Evolutionary conservation across 1,140 invertebrate species (phyloP), one percentile per base, ranked within the genome.

Genomic region (Triops longicaudatus): DNA sequence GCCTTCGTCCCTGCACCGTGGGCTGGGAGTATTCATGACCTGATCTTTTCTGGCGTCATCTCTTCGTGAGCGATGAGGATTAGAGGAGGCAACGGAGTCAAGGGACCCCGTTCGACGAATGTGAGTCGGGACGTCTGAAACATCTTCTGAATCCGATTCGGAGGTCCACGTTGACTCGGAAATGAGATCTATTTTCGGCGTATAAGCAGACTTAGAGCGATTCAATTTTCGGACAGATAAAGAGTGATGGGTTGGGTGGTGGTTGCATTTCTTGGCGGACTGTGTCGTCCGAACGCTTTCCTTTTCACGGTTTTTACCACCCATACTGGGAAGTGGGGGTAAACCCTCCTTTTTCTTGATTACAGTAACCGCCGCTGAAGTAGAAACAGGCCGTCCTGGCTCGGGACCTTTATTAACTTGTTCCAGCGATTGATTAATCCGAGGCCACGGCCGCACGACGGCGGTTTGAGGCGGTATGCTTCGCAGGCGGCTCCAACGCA

Each of bases 1-100:
- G 27, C 73, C 27, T 43, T 77, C 72, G n/a, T 77, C 76, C 26
- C 37, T 73, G 41, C 42, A 73, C 42, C 73, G 42, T 12, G 31
- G 31, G 12, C 28, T 44, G 4, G 17, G 26, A 22, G 76, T 26
- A 42, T 31, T 73, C 14, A 77, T 28, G 14, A 73, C 73, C 41
- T 73, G 72, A 44, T 44, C 27, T 28, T 31, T 72, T 28, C n/a
- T 26, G 31, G 75, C 14, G 26, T 31, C 37, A 41, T 41, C 26
- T n/a, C 26, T 28, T 1, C n/a, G 10, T 14, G 76, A 14, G 43
- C 42, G 71, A 50, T 26, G 43, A 41, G 26, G 41, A 31, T 26
- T 28, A 50, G 75, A 43, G 22, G 50, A 63, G 50, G 50, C 14
- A 22, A 63, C 50, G 5, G 50, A 63, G 50, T 63, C 50, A 10